Percentiles rank a stretch among this genome's conserved stretches.
Conservation (phyloP, 2,113 vertebrate species). For the Oplegnathus fasciatus region DNA sequence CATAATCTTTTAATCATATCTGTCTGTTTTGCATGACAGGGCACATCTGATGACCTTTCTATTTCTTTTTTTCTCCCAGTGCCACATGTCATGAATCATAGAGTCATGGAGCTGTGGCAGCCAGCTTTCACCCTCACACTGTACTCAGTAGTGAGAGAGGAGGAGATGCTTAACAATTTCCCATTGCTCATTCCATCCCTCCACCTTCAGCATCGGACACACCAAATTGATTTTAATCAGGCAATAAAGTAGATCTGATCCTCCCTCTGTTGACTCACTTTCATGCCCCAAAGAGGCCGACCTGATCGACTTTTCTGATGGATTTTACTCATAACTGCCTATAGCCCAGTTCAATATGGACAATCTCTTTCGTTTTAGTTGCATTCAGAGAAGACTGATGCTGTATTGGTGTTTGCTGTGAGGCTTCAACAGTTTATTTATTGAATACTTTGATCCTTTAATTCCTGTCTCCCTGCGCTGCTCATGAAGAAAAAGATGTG, state of each 20-base stretch:
- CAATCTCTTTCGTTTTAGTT: slow-evolving; percentile 64
- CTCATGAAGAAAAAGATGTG: slow-evolving; percentile 18
- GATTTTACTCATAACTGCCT: slow-evolving; percentile 74
- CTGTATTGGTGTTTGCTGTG: slow-evolving; percentile 47
- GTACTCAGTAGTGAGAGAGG: slow-evolving; percentile 38
- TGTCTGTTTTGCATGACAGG: slow-evolving; percentile 55
- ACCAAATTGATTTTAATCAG: slow-evolving; percentile 82
- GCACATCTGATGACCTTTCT: slow-evolving; percentile 67
- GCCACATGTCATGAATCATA: slow-evolving; percentile 45
- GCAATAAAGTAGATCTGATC: slow-evolving; percentile 72
- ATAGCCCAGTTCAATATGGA: slow-evolving; percentile 59
- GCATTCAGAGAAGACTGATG: slow-evolving; percentile 50
- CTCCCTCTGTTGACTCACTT: slow-evolving; percentile 76
- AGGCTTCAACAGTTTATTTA: slow-evolving; percentile 59
- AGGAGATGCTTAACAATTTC: slow-evolving; percentile 46
- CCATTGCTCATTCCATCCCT: slow-evolving; percentile 49
- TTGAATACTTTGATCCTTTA: slow-evolving; percentile 52
- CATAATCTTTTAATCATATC: slow-evolving; percentile 48
- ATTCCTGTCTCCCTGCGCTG: slow-evolving; percentile 23
- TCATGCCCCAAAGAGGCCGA: slow-evolving; percentile 72
- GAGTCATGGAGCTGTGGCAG: slow-evolving; percentile 33
- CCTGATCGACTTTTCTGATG: slow-evolving; percentile 74
- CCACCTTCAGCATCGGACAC: slow-evolving; percentile 66
- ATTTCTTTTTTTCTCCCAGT: neutral
- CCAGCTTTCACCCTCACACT: neutral